Evolutionary conservation across 1,140 invertebrate species (phyloP).

Genomic region (Saxidomus purpurata): DNA sequence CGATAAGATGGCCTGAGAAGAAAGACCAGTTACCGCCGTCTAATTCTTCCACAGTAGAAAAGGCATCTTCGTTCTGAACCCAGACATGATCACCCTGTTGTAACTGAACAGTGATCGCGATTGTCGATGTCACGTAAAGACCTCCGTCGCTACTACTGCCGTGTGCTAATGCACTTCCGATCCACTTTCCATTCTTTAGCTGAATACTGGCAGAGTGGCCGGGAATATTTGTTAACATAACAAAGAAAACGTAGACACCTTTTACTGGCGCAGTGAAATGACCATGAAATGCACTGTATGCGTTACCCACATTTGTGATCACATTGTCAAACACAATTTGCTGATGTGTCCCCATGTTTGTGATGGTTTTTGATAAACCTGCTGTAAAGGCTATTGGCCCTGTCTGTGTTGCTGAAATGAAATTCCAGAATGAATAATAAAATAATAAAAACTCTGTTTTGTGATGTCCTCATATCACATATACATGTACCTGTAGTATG

Average conservation of each 20-base stretch:
- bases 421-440: too few species aligned
- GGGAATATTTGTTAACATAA: conserved; percentile 9
- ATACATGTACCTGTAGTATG: too few species aligned
- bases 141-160: not conserved
- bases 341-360: conserved; percentile 9
- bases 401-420: not conserved
- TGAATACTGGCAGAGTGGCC: not conserved
- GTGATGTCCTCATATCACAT: too few species aligned
- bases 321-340: conserved; percentile 46
- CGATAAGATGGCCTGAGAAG: conserved; percentile 24
- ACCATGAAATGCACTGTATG: not conserved
- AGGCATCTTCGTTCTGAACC: conserved; percentile 28
- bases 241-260: conserved; percentile 35
- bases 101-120: not conserved
- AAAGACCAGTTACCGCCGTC: not conserved
- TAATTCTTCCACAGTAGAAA: conserved; percentile 3
- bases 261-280: conserved; percentile 16
- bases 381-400: conserved; percentile 30
- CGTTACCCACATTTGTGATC: conserved; percentile 16
- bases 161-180: not conserved
- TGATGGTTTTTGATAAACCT: not conserved
- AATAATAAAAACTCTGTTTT: too few species aligned
- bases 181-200: not conserved
- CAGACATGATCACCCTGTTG: conserved; percentile 30
- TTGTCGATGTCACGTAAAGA: not conserved